Conservation (phyloP, 1,140 invertebrate species). For the Cylas formicarius region DNA sequence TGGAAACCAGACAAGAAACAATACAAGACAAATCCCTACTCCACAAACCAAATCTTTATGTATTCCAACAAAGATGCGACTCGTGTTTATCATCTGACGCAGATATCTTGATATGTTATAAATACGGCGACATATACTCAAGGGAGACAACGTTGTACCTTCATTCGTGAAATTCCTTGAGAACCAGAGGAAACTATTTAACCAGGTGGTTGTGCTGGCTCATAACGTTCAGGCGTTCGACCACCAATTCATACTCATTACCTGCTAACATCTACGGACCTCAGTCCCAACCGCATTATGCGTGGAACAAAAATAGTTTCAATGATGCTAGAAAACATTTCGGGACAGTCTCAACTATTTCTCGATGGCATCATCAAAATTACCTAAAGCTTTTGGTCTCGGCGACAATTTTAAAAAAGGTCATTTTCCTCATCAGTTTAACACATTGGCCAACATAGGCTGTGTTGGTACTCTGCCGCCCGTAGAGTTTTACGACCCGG, state of each 20-base stretch:
- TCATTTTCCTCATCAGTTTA: slow-evolving; percentile 9
- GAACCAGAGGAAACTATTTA: slow-evolving; percentile 5
- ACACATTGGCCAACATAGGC: neutral
- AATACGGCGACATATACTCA: slow-evolving; percentile 1
- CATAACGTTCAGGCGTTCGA: slow-evolving; percentile 11
- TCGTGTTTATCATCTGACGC: slow-evolving; percentile 7
- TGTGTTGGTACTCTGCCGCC: slow-evolving; percentile 3
- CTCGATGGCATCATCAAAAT: slow-evolving; percentile 9
- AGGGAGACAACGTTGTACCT: neutral
- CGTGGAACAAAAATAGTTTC: slow-evolving; percentile 13
- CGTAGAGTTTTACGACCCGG: slow-evolving; percentile 9
- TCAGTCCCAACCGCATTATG: slow-evolving; percentile 6
- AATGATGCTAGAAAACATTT: slow-evolving; percentile 9
- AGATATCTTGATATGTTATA: neutral
- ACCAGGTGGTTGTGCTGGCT: slow-evolving; percentile 2
- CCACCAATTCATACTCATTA: slow-evolving; percentile 7
- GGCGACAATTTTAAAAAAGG: slow-evolving; percentile 8
- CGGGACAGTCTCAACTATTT: slow-evolving; percentile 12
- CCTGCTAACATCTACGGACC: slow-evolving; percentile 1
- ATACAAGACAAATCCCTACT: slow-evolving; percentile 2
- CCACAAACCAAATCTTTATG: slow-evolving; percentile 17
- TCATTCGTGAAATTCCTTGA: slow-evolving; percentile 2
- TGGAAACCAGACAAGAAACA: slow-evolving; percentile 18
- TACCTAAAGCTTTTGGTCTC: neutral
- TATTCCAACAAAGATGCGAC: slow-evolving; percentile 7